A percentile compares a stretch with the other conserved stretches of the same genome.
These are phyloP conservation scores for Acronicta leporina DNA, from an alignment of 2,888 invertebrate species.

Conservation along the genomic window DNA sequence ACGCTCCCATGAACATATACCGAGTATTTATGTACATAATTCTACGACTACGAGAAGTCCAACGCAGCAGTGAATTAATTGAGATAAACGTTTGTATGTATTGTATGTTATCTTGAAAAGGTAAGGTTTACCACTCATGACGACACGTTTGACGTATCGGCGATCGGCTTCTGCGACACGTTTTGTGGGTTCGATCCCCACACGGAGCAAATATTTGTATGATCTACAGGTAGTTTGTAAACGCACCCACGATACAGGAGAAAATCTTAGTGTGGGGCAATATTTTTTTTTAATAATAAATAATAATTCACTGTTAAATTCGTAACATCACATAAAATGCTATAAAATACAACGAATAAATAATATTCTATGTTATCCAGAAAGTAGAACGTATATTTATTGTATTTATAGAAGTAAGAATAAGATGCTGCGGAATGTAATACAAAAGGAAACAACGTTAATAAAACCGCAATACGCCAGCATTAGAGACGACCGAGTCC, in stretches of 20 bases:
- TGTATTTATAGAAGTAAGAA: constrained; percentile 51
- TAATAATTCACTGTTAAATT: neutral
- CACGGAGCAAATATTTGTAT: too few species aligned
- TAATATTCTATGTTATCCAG: neutral
- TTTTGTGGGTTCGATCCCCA: too few species aligned
- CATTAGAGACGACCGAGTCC: constrained; percentile 73
- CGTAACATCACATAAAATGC: constrained; percentile 1
- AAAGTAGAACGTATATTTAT: constrained; percentile 58
- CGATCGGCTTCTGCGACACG: too few species aligned
- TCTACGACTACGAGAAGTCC: constrained; percentile 5
- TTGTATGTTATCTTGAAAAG: neutral
- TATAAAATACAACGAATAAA: neutral
- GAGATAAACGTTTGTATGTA: neutral
- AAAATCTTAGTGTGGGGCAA: too few species aligned
- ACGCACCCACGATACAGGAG: too few species aligned
- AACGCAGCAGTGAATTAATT: neutral
- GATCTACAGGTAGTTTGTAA: too few species aligned
- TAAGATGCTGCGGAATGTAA: constrained; percentile 73
- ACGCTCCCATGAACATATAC: constrained; percentile 48
- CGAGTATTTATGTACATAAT: constrained; percentile 25
- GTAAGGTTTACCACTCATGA: too few species aligned
- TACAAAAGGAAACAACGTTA: constrained; percentile 77
- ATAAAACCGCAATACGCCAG: constrained; percentile 80
- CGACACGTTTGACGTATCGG: too few species aligned
- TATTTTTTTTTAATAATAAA: too few species aligned